Base-by-base conservation (phyloP, 2,888 invertebrate genomes). In the Amphipoea lucens region DNA sequence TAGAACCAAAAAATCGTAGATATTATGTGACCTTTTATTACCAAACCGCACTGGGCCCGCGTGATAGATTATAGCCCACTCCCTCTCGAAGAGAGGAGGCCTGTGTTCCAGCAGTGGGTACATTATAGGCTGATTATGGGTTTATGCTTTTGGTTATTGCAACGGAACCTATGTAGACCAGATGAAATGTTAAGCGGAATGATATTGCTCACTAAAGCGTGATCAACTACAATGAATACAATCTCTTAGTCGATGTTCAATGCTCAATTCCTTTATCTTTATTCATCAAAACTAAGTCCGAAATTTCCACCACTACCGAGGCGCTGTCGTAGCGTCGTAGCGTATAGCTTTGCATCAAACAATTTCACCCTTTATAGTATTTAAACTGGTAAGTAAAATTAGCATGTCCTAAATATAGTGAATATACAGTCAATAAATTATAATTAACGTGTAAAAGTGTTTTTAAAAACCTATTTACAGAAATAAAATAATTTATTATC, bases 271-370 rank as follows among this genome's bases (percentile, higher is more conserved):
- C 12, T 17, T 60, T 48, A 48, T 29, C n/a, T 40, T n/a, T 12
- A 40, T 66, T 57, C 80, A 80, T 29, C 4, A 23, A 80, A 78
- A 63, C 14, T 45, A 36, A 60, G 3, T 2, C 9, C 4, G 1
- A 4, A 71, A 79, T 40, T 20, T 48, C 6, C 7, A 1, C 0
- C 12, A 40, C 20, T 48, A 51, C 7, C n/a, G 12, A 29, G 17
- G 9, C 12, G 20, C 2, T 74, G 9, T 51, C 2, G 23, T 65
- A 54, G 51, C 51, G n/a, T 63, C 6, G 40, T 40, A 40, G 40
- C 40, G 4, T 40, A 23, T 45, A 36, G 42, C 0, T 57, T 57
- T 23, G 4, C 40, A 45, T 14, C n/a, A n/a, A 48, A 68, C 5
- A 1, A 1, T 40, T 4, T 29, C 2, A 68, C 12, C 7, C 14